phyloP scores from a whole-genome alignment of 2,797 vertebrate species.

The Cossypha caffra region DNA sequence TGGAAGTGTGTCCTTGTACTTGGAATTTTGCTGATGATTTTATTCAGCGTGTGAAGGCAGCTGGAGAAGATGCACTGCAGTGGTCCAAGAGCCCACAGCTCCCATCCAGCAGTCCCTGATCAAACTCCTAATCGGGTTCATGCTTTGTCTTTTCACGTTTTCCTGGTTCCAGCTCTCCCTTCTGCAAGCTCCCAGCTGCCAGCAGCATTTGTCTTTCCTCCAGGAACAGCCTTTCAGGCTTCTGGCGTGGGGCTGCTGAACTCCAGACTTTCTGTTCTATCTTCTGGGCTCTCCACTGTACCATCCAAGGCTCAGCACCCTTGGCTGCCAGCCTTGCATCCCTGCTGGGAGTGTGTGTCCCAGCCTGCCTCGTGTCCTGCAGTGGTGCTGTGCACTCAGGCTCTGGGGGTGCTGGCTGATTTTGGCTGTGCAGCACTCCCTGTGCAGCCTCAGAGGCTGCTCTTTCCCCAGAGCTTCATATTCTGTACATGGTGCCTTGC shows the following conservation, averaged over 20 bases:
- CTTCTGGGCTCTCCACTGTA: background rate
- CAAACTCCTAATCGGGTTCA: background rate
- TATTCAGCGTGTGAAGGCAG: background rate
- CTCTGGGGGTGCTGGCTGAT: background rate
- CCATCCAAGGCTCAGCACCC: background rate
- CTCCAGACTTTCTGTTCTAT: background rate
- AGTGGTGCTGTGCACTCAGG: fast-evolving
- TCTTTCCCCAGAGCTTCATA: background rate
- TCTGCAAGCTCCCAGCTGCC: background rate
- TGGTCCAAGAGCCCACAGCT: background rate
- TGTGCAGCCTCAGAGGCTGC: background rate
- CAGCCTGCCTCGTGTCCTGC: background rate
- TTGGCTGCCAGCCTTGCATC: background rate
- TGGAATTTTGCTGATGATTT: background rate
- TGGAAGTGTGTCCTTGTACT: background rate
- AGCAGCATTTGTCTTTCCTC: background rate
- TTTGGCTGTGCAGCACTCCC: fast-evolving
- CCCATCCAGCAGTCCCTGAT: background rate
- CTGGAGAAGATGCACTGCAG: background rate
- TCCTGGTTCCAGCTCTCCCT: background rate
- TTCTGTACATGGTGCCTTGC: fast-evolving
- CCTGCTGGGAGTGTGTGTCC: background rate
- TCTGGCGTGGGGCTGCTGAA: background rate
- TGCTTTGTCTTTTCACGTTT: background rate
- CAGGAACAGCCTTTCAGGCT: background rate